Percentiles rank a stretch among this genome's conserved stretches.
phyloP scores from a whole-genome alignment of 2,113 vertebrate species.

The Phyllostomus hastatus region DNA sequence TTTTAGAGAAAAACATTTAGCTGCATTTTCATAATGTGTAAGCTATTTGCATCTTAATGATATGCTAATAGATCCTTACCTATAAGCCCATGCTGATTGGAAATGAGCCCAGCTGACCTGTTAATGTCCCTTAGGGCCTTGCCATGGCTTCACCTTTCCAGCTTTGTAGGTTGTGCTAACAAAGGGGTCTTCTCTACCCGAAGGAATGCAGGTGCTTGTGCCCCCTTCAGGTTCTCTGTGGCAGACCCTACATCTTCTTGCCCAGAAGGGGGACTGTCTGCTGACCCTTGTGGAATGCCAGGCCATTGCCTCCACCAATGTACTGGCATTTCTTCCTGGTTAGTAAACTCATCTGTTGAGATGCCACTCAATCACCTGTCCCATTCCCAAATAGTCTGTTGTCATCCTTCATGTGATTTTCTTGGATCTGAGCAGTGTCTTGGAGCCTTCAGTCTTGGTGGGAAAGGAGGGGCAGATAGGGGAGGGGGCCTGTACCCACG shows the following conservation, averaged over 20 bases:
- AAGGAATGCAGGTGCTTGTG: neutral
- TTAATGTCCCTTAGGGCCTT: neutral
- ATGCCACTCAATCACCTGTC: neutral
- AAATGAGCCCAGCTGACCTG: neutral
- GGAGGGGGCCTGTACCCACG: fast-evolving
- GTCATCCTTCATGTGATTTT: neutral
- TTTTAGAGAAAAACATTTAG: neutral
- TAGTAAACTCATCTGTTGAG: neutral
- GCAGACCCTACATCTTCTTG: neutral
- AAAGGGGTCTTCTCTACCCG: neutral
- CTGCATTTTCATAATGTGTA: neutral
- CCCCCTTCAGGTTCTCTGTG: neutral
- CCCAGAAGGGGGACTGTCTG: neutral
- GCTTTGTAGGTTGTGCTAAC: too few species aligned
- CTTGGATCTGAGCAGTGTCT: neutral
- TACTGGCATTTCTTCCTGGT: neutral
- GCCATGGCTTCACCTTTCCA: fast-evolving
- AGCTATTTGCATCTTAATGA: neutral
- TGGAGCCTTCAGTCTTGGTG: neutral
- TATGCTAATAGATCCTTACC: neutral
- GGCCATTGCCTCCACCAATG: fast-evolving
- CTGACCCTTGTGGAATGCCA: neutral
- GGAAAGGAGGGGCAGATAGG: neutral
- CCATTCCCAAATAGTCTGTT: neutral
- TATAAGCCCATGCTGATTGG: neutral